These are phyloP conservation scores for Caenorhabditis uteleia DNA, from an alignment of 2,888 invertebrate genomes.

Conservation along the genomic window DNA sequence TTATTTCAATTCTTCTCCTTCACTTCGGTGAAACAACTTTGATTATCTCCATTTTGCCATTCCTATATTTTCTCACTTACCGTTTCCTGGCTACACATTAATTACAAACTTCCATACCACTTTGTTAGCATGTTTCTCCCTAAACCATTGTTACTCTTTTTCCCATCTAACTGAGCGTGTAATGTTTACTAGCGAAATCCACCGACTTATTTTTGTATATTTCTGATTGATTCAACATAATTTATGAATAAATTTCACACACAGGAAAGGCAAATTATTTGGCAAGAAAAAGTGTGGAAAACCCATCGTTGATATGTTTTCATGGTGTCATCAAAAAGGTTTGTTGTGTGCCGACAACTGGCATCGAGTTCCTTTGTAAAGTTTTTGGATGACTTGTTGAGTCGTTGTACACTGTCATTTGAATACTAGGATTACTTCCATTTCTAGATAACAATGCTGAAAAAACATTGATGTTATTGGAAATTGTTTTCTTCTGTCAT, in stretches of 20 bases:
- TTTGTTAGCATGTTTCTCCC: conserved; percentile 4
- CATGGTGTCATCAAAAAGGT: background rate
- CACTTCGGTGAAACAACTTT: background rate
- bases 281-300: background rate
- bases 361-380: background rate
- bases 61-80: conserved; percentile 4
- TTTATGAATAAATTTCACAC: background rate
- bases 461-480: background rate
- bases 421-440: background rate
- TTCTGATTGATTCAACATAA: too few species aligned
- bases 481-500: background rate
- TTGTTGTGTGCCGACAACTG: background rate
- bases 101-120: conserved; percentile 4
- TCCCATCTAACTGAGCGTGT: background rate
- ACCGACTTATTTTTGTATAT: too few species aligned
- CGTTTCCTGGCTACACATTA: background rate
- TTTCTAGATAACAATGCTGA: background rate
- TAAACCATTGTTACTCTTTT: background rate
- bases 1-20: background rate
- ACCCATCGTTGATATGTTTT: background rate
- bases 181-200: too few species aligned
- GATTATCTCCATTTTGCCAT: background rate
- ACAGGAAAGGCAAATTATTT: background rate
- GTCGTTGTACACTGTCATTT: background rate
- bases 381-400: background rate